These are phyloP conservation scores for Rhopalosiphum padi DNA, from an alignment of 1,140 invertebrate species.

Conservation along the genomic window DNA sequence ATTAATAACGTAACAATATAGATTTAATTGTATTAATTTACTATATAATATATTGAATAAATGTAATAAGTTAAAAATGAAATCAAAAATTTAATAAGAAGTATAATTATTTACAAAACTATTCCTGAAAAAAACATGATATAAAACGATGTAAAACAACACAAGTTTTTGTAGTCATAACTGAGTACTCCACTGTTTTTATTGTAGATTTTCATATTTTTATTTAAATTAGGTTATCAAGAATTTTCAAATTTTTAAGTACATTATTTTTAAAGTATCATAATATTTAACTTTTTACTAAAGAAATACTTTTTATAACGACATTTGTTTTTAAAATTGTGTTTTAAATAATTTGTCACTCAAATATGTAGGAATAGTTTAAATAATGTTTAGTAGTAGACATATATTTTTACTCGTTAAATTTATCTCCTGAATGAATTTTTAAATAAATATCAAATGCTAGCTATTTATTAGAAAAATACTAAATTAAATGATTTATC, in stretches of 20 bases:
- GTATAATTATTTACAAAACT: not conserved
- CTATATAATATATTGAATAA: not conserved
- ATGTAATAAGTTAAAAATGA: too few species aligned
- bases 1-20: not conserved
- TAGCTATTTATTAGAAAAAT: not conserved
- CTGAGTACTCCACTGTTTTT: not conserved
- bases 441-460: not conserved
- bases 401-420: not conserved
- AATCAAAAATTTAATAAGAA: not conserved
- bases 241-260: not conserved
- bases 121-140: not conserved
- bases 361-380: not conserved
- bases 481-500: not conserved
- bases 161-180: not conserved
- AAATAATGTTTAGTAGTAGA: not conserved
- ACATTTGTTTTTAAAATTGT: not conserved
- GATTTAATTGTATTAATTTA: not conserved
- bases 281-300: not conserved
- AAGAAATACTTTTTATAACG: not conserved
- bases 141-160: not conserved
- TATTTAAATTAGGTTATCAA: not conserved
- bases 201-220: not conserved
- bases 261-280: too few species aligned
- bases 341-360: not conserved
- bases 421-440: not conserved